Base-by-base conservation (phyloP, 2,888 invertebrate genomes). In the Meteorus colon region DNA sequence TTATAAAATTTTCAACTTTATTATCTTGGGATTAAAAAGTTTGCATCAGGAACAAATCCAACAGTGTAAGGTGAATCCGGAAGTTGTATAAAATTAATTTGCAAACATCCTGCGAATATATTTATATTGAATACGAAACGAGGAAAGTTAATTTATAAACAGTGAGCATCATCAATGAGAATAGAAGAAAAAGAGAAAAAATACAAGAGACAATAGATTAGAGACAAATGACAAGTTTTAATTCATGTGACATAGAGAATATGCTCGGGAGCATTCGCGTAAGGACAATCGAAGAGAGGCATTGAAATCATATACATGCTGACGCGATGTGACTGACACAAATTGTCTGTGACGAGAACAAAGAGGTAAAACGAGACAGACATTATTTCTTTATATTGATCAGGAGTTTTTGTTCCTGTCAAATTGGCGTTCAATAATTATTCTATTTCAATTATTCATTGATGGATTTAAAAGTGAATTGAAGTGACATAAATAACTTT, bases 311-410 rank as follows among this genome's bases (percentile, higher is more conserved):
- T 55, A 5, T 4, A 48, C 14, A 55, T 55, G 8, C 6, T 55
- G 19, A 55, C 19, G 19, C 8, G 5, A 1, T n/a, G n/a, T n/a
- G 48, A 55, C 55, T 55, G 55, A 55, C 55, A 55, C 10, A 19
- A 55, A 55, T 55, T 55, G 55, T 55, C 24, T 55, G 55, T 55
- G 5, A 19, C 55, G 55, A 19, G 55, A 55, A 24, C 55, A 19
- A 55, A 55, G 19, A 19, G n/a, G 19, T 8, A 19, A 19, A 55
- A 19, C 8, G 10, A 55, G 19, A 19, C n/a, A 19, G 55, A 55
- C 16, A n/a, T 48, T 48, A 16, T 48, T 48, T 16, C 48, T 10
- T 45, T 1, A 2, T 48, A n/a, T 55, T n/a, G 4, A 19, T 19
- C 19, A n/a, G 5, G 1, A 2, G 19, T 55, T 55, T 55, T 19